These are phyloP conservation scores for Prosopocoilus inquinatus DNA, from an alignment of 2,888 invertebrate genomes.

Conservation along the genomic window DNA sequence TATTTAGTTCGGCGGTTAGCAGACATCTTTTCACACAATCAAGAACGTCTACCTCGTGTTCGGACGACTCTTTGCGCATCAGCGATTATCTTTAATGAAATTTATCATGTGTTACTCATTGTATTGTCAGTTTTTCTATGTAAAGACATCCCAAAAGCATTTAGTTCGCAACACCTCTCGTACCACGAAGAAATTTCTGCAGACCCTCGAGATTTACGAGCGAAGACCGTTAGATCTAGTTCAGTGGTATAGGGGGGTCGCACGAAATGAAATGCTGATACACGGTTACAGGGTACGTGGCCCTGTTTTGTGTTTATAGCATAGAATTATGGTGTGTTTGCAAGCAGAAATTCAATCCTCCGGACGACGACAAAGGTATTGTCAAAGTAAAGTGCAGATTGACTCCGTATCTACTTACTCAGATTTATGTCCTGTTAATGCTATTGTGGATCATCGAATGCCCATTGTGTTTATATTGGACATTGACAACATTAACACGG, in stretches of 20 bases:
- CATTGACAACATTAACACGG: conserved; percentile 48
- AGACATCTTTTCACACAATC: conserved; percentile 40
- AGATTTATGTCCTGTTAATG: conserved; percentile 51
- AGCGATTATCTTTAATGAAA: conserved; percentile 42
- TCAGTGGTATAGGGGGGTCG: conserved; percentile 39
- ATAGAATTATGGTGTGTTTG: conserved; percentile 42
- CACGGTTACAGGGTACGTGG: conserved; percentile 35
- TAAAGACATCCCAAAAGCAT: conserved; percentile 31
- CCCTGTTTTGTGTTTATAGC: conserved; percentile 45
- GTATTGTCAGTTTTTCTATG: conserved; percentile 35
- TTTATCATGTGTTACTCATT: conserved; percentile 49
- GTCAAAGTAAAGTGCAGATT: conserved; percentile 41
- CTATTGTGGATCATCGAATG: conserved; percentile 45
- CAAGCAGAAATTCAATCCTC: conserved; percentile 36
- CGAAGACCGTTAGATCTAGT: conserved; percentile 43
- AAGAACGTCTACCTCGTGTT: conserved; percentile 39
- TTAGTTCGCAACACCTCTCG: conserved; percentile 26
- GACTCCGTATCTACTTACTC: conserved; percentile 43
- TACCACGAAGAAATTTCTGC: conserved; percentile 36
- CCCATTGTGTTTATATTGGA: conserved; percentile 49
- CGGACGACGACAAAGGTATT: conserved; percentile 26
- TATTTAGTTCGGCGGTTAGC: conserved; percentile 37
- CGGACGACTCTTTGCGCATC: conserved; percentile 44
- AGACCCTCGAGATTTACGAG: conserved; percentile 22
- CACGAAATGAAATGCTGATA: conserved; percentile 40